Conservation (phyloP, 2,797 vertebrate genomes). For the Okamejei kenojei region DNA sequence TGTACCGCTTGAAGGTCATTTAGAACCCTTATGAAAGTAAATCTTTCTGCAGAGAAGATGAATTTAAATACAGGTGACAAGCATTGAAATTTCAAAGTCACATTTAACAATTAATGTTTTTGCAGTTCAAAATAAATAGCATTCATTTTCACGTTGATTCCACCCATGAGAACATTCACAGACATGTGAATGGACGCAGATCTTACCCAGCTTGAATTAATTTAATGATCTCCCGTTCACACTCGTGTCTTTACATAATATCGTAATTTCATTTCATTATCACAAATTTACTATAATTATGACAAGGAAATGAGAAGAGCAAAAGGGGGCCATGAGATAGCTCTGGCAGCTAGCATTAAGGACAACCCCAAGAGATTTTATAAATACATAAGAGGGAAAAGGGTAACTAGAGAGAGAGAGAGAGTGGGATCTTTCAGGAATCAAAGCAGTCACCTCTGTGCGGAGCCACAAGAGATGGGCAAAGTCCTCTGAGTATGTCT, state of each 20-base stretch:
- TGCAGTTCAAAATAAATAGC: background rate
- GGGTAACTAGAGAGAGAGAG: too few relatives aligned
- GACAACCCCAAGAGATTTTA: too few relatives aligned
- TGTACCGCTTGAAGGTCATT: background rate
- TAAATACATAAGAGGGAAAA: too few relatives aligned
- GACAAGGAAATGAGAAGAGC: too few relatives aligned
- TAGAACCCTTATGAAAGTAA: background rate
- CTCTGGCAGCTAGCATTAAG: too few relatives aligned
- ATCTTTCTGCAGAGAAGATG: background rate
- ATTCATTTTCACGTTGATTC: background rate
- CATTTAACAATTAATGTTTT: background rate
- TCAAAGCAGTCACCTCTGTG: too few relatives aligned
- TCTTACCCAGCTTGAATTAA: background rate
- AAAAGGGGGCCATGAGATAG: too few relatives aligned
- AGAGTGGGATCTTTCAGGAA: too few relatives aligned
- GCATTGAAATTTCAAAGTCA: background rate
- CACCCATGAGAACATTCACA: background rate
- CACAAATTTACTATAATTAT: background rate
- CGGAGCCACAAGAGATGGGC: too few relatives aligned
- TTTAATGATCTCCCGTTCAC: background rate
- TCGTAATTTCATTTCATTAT: background rate
- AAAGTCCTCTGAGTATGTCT: too few relatives aligned
- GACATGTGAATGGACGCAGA: background rate
- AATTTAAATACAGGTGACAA: background rate
- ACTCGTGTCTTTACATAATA: background rate